These are phyloP conservation scores for Pecten maximus DNA, from an alignment of 2,888 invertebrate genomes.

Conservation along the genomic window DNA sequence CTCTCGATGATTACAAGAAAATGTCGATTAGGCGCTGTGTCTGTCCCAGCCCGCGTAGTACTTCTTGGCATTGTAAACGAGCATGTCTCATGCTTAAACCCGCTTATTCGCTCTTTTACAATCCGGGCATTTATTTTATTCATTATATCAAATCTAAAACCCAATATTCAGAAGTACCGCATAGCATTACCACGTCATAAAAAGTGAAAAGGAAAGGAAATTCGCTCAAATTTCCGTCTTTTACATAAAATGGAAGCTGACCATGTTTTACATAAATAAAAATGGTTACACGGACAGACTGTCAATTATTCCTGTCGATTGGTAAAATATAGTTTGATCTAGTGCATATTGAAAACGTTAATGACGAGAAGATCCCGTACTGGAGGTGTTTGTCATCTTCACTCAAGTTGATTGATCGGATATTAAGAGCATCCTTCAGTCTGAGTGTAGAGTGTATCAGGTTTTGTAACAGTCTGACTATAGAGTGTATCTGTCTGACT, in stretches of 20 bases:
- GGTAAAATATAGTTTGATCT: background rate
- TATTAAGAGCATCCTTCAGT: background rate
- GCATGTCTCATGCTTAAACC: background rate
- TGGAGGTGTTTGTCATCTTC: background rate
- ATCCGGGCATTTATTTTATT: background rate
- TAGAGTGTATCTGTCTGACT: too few relatives aligned
- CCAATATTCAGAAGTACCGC: background rate
- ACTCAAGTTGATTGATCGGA: background rate
- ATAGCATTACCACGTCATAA: background rate
- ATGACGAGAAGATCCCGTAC: background rate
- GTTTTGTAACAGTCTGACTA: too few relatives aligned
- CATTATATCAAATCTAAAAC: background rate
- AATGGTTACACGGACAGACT: background rate
- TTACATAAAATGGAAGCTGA: background rate
- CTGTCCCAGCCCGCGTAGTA: background rate
- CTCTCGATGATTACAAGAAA: background rate
- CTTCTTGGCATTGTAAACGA: background rate
- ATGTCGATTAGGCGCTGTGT: background rate
- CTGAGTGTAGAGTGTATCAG: too few relatives aligned
- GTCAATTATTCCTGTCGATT: background rate
- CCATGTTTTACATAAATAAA: background rate
- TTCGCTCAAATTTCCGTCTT: background rate
- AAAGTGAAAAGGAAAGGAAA: background rate
- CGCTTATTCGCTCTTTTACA: background rate
- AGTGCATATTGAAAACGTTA: background rate